Base-by-base conservation (phyloP, 2,797 vertebrate species). In the Smutsia temminckii region DNA sequence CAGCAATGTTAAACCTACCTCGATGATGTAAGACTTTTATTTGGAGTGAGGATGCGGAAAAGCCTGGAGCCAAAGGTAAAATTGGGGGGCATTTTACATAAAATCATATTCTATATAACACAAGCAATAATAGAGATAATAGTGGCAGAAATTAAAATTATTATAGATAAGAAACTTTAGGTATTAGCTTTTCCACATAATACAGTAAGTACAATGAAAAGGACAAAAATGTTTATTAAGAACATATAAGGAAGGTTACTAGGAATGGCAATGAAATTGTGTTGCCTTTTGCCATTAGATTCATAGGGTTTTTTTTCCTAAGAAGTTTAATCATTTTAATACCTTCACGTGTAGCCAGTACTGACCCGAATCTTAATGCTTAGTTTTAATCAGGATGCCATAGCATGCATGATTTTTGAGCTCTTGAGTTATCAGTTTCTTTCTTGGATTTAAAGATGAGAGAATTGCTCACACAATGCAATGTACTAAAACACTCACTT, bases 81-180 rank as follows among this genome's bases (percentile, higher is more conserved):
- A 61, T 23, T 21, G 29, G 61, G 63, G 42, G 20, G 17, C 29
- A 71, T 61, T 84, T 94, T 90, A 77, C 16, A 69, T 5, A 78
- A 55, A 90, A 90, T 69, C n/a, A 89, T 78, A 85, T 69, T 69
- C 46, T 84, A 84, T 40, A 42, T 68, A 89, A 84, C n/a, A 84
- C 40, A 37, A 37, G 37, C 25, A 84, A 59, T 14, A 69, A 59
- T 59, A 51, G 37, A 37, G 37, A 37, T 37, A 37, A 40, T n/a
- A 93, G 18, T 51, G 51, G 53, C 37, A 59, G 83, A 74, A 84
- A 68, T 10, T 12, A 72, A 93, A 93, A 68, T n/a, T 66, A 59
- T 14, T 46, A 93, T n/a, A 27, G 40, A 61, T 51, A 88, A 64
- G 32, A 93, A 93, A 81, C 29, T 57, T 64, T 23, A 57, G 37